phyloP scores from a whole-genome alignment of 2,797 vertebrate species.

The Chaetodon trifasciatus region DNA sequence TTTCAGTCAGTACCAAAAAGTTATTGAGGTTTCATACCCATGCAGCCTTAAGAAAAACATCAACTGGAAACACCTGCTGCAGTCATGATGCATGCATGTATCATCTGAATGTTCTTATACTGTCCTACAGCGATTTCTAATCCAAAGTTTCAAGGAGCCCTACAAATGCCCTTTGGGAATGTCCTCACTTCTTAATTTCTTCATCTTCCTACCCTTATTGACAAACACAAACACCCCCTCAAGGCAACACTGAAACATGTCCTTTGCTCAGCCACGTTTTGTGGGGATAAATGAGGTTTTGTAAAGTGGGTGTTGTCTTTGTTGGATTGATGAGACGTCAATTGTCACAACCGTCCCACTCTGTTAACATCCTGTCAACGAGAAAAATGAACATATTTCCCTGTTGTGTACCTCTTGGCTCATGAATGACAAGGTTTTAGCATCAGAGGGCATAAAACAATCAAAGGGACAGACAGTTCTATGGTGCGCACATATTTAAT shows the following conservation, averaged over 20 bases:
- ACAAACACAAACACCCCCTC: slow-evolving; percentile 19
- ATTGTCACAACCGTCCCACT: slow-evolving; percentile 35
- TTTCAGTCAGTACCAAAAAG: background rate
- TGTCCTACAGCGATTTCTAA: background rate
- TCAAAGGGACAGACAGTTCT: slow-evolving; percentile 14
- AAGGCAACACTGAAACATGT: slow-evolving; percentile 3
- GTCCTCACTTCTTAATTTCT: background rate
- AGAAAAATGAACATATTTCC: slow-evolving; percentile 32
- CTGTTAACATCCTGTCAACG: slow-evolving; percentile 40
- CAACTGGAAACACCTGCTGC: too few species aligned
- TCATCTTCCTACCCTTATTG: background rate
- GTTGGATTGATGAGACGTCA: slow-evolving; percentile 44
- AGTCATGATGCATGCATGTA: background rate
- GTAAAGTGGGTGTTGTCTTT: slow-evolving; percentile 32
- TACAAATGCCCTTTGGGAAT: background rate
- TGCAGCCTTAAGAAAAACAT: background rate
- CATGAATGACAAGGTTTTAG: slow-evolving; percentile 40
- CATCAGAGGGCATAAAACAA: slow-evolving; percentile 22
- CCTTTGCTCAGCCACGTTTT: background rate
- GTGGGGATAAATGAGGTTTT: slow-evolving; percentile 40
- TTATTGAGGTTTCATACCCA: background rate
- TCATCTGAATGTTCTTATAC: background rate
- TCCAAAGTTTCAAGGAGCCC: background rate
- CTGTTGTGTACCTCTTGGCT: slow-evolving; percentile 29
- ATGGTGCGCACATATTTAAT: slow-evolving; percentile 16